Percentiles rank a stretch among this genome's conserved stretches.
Conservation (phyloP, 2,113 vertebrate species). For the Pygoscelis antarcticus region DNA sequence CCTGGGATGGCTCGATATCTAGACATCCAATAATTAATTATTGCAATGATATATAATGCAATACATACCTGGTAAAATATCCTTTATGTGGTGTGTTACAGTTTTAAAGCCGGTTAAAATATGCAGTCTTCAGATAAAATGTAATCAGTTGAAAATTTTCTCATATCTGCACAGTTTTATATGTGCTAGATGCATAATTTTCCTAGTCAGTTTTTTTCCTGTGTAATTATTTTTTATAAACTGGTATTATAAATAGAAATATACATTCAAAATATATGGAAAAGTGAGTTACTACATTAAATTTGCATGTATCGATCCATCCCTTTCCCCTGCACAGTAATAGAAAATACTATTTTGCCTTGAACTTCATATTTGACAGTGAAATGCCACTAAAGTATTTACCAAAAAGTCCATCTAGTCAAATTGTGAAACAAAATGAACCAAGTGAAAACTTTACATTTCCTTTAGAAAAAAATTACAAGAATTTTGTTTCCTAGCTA, state of each 20-base stretch:
- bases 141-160: constrained; percentile 76
- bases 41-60: constrained; percentile 83
- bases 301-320: constrained; percentile 86
- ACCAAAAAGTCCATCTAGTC: constrained; percentile 87
- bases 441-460: constrained; percentile 87
- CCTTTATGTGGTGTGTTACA: constrained; percentile 83
- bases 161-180: constrained; percentile 74
- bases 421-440: constrained; percentile 91
- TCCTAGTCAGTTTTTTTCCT: constrained; percentile 72
- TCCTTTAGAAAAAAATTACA: constrained; percentile 87
- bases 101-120: constrained; percentile 84
- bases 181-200: constrained; percentile 82
- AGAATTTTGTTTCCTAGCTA: constrained; percentile 88
- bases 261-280: constrained; percentile 89
- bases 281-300: constrained; percentile 86
- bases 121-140: constrained; percentile 82
- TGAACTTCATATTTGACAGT: constrained; percentile 87
- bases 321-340: constrained; percentile 87
- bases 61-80: constrained; percentile 84
- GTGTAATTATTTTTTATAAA: constrained; percentile 88
- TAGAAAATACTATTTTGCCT: constrained; percentile 91
- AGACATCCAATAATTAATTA: constrained; percentile 85
- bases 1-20: constrained; percentile 82
- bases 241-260: constrained; percentile 89
- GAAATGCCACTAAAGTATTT: constrained; percentile 88